These are phyloP conservation scores for Romanomermis culicivorax DNA, from an alignment of 2,888 invertebrate genomes.

Conservation along the genomic window DNA sequence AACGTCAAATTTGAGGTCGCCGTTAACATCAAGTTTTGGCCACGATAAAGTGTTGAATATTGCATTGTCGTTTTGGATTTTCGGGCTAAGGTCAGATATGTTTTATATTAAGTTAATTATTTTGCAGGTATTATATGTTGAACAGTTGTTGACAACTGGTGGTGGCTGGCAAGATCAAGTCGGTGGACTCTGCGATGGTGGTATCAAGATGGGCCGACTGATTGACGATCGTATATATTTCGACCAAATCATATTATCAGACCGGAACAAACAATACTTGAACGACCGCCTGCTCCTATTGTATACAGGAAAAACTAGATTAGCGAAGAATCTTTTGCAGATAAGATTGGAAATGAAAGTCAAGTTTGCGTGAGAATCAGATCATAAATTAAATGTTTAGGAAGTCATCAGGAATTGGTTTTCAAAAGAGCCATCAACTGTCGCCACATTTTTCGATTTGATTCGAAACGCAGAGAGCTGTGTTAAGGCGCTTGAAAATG, in stretches of 20 bases:
- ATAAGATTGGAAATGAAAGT: too few species aligned
- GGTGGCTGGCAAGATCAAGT: constrained; percentile 41
- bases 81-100: too few species aligned
- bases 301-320: constrained; percentile 37
- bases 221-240: constrained; percentile 24
- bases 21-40: too few species aligned
- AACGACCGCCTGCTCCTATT: constrained; percentile 33
- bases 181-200: constrained; percentile 34
- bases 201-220: constrained; percentile 31
- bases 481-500: background rate
- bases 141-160: constrained; percentile 37
- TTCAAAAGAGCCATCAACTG: background rate
- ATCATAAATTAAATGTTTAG: background rate
- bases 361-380: constrained; percentile 3
- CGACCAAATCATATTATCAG: constrained; percentile 23
- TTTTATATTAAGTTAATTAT: too few species aligned
- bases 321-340: constrained; percentile 38
- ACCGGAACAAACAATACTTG: constrained; percentile 23
- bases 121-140: constrained; percentile 33
- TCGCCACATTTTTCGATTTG: background rate
- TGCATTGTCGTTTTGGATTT: too few species aligned
- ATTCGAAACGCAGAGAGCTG: background rate
- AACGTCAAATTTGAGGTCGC: too few species aligned
- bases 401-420: background rate
- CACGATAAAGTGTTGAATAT: too few species aligned